Evolutionary conservation across 2,113 vertebrate species (phyloP).

Genomic region (Parotia lawesii): DNA sequence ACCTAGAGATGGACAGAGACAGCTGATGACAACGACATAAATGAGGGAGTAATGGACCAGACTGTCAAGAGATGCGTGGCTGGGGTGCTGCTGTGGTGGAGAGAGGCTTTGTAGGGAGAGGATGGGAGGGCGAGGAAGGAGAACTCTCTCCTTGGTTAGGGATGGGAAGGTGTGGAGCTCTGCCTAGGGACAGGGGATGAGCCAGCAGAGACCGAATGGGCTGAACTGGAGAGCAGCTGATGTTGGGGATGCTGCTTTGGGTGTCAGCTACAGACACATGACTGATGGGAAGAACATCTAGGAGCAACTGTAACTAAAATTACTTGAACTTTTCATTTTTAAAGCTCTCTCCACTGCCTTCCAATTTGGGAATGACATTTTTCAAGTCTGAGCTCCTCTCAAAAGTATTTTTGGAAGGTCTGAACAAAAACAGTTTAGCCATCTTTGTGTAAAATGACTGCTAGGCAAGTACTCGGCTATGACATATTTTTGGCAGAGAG

Average conservation of each 20-base stretch:
- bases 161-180: not conserved
- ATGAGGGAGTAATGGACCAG: not conserved
- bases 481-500: constrained; percentile 47
- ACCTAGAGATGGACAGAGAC: not conserved
- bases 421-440: constrained; percentile 35
- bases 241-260: not conserved
- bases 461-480: not conserved
- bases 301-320: constrained; percentile 25
- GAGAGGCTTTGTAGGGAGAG: not conserved
- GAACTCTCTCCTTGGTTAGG: not conserved
- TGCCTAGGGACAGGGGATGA: not conserved
- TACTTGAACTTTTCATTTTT: constrained; percentile 30
- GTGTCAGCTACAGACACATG: not conserved
- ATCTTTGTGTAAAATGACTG: not conserved
- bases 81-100: not conserved
- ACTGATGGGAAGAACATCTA: not conserved
- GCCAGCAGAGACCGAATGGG: not conserved
- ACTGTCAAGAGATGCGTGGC: not conserved
- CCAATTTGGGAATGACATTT: constrained; percentile 48
- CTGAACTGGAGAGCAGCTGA: not conserved
- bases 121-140: accelerated
- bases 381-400: not conserved
- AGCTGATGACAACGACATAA: not conserved
- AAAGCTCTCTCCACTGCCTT: constrained; percentile 20
- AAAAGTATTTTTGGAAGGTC: constrained; percentile 45